Evolutionary conservation across 2,888 invertebrate species (phyloP), one percentile per base, ranked within the genome.

Genomic region (Drosophila acutilabella): DNA sequence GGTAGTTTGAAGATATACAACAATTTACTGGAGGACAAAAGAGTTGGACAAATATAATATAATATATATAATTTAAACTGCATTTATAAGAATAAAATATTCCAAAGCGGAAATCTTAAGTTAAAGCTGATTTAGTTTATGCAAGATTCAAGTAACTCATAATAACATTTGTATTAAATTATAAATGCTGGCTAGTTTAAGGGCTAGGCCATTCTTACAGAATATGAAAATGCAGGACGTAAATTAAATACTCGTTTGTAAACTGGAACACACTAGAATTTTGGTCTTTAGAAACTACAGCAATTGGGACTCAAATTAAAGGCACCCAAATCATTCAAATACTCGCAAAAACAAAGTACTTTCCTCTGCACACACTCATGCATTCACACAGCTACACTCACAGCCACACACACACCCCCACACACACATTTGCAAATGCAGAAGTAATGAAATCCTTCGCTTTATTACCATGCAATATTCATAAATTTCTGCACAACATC

Each of bases 401-500:
- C 2, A 44, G 7, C 26, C n/a, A 36, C 23, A 58, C 58, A 38
- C 40, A 26, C 38, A 51, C 54, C 69, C 40, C 58, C 41, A 50
- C 33, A 64, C 44, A 50, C 33, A 47, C 54, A 73, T 58, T 45
- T 48, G 61, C 64, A 64, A 65, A 76, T 77, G 65, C 70, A 80
- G 67, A 78, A 80, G 80, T 84, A 88, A 82, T 87, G 82, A 81
- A 84, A 86, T 87, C 75, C 89, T 80, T 74, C 66, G 80, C 80
- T 81, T 85, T 88, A 80, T 78, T 80, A 77, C 73, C 75, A 77
- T 84, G 84, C 84, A 84, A 88, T 89, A 84, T 84, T 89, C 87
- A 88, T 88, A 89, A 89, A 88, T 88, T 88, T 81, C 67, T 81
- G 68, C 72, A 75, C 80, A 80, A 80, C 79, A 79, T 73, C 67